A percentile compares a stretch with the other conserved stretches of the same genome.
phyloP scores from a whole-genome alignment of 1,140 invertebrate genomes.

The Leptopilina clavipes region DNA sequence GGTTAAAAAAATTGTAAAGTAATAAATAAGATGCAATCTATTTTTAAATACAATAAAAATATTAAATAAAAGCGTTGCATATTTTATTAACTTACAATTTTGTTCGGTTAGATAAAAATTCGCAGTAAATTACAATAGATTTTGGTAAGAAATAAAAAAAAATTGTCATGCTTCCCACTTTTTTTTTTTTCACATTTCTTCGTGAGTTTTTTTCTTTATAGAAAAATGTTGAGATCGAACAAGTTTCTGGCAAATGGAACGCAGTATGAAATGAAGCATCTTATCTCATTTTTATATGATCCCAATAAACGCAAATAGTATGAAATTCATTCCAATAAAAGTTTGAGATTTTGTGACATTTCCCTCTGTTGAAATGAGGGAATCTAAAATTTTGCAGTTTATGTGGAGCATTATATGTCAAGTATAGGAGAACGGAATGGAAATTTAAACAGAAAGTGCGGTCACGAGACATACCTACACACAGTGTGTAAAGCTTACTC shows the following conservation, averaged over 20 bases:
- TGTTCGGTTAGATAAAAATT: not conserved
- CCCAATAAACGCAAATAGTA: too few species aligned
- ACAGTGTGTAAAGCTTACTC: conserved; percentile 3
- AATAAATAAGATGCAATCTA: too few species aligned
- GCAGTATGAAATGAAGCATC: not conserved
- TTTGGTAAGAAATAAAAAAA: too few species aligned
- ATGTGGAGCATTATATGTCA: conserved; percentile 13
- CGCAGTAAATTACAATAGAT: not conserved
- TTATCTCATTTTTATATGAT: not conserved
- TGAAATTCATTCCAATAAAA: not conserved
- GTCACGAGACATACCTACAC: conserved; percentile 17
- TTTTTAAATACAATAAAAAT: too few species aligned
- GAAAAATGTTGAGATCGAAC: too few species aligned
- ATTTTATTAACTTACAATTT: too few species aligned
- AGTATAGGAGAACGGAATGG: not conserved
- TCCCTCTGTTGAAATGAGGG: not conserved
- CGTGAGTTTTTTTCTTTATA: too few species aligned
- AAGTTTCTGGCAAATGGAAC: too few species aligned
- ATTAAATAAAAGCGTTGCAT: too few species aligned
- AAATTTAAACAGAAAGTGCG: conserved; percentile 26
- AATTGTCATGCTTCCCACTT: too few species aligned
- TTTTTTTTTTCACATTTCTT: not conserved
- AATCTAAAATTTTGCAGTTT: conserved; percentile 11
- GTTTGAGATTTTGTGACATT: too few species aligned
- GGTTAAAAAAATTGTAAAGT: too few species aligned